Base-by-base conservation (phyloP, 2,888 invertebrate genomes). In the Rhagonycha lutea region DNA sequence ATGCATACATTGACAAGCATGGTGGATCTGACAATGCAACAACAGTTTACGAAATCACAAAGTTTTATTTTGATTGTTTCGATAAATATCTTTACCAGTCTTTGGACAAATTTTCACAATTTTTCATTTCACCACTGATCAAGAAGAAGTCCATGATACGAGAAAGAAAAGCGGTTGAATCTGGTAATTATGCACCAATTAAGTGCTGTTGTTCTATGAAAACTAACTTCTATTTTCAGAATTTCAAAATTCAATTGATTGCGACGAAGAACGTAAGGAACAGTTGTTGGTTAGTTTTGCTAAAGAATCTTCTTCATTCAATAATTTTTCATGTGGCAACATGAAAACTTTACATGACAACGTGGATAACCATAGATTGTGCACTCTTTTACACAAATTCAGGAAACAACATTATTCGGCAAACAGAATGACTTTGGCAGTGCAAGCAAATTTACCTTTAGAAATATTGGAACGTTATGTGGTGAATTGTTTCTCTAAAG, bases 21-120 rank as follows among this genome's bases (percentile, higher is more conserved):
- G 96, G 97, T 3, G 98, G 97, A 4, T 93, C 92, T 9, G 93
- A 94, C 84, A 97, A 97, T 86, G 97, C 97, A 0, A 92, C 93
- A 32, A 98, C 98, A 0, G 96, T 96, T 84, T 93, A 93, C 86
- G 97, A 97, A 87, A 91, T 92, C 83, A 98, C 97, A 0, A 92
- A 94, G 0, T 98, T 96, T 88, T 94, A 96, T 86, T 97, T 98
- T 87, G 96, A 96, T 85, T 93, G 96, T 79, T 93, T 94, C 74
- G 94, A 95, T 86, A 93, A 94, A 83, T 90, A 95, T 86, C 90
- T 98, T 24, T 89, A 90, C 0, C 91, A 92, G 70, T 94, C 94
- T 0, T 89, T 98, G 86, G 96, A 97, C 85, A 92, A 92, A 88
- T 97, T 98, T 89, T 94, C 96, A 63, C 95, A 96, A 84, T 94